These are phyloP conservation scores for Prunella strophiata DNA, from an alignment of 2,797 vertebrate species.

Conservation along the genomic window DNA sequence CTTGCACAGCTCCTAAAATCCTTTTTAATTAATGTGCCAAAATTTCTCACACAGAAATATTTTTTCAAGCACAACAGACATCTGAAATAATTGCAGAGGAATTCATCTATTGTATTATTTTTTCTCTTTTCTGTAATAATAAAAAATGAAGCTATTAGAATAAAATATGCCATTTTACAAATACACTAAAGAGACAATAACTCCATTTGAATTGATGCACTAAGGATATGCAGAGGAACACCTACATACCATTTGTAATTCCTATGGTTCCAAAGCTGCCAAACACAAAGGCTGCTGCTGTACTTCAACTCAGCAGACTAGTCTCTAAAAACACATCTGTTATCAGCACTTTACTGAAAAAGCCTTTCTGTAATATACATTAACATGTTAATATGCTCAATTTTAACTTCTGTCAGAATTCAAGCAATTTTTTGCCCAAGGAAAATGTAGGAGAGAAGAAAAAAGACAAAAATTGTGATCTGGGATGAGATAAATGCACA, in stretches of 20 bases:
- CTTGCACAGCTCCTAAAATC: background rate
- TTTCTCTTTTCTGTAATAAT: background rate
- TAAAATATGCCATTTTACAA: background rate
- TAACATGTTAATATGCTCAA: background rate
- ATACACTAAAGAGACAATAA: background rate
- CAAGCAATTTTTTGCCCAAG: background rate
- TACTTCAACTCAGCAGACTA: background rate
- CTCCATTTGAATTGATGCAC: background rate
- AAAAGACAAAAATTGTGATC: background rate
- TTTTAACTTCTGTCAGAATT: background rate
- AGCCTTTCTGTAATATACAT: background rate
- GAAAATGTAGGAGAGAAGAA: background rate
- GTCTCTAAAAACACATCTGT: constrained; percentile 18
- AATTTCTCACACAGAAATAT: background rate
- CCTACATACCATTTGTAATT: background rate
- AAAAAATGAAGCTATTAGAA: background rate
- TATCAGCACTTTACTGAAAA: constrained; percentile 5
- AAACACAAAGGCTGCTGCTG: background rate
- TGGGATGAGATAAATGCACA: background rate
- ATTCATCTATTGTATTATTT: background rate
- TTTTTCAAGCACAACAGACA: background rate
- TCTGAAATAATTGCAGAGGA: background rate
- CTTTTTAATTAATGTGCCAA: background rate
- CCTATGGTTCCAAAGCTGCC: background rate
- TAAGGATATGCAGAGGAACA: background rate